phyloP scores from a whole-genome alignment of 2,888 invertebrate genomes.

The Trissolcus brochymenae region DNA sequence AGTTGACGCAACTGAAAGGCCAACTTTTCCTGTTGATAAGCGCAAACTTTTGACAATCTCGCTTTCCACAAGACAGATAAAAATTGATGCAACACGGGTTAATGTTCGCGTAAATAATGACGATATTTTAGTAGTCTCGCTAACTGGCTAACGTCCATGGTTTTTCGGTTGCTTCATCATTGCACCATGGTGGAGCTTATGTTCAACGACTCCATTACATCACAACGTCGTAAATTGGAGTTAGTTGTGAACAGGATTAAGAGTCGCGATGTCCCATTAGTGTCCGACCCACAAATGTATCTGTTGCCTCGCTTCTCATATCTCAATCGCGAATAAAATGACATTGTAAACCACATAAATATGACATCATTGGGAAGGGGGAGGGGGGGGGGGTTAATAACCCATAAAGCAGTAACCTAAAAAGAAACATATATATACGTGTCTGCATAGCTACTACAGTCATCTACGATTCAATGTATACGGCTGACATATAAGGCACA shows the following conservation, averaged over 20 bases:
- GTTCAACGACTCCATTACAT: conserved; percentile 47
- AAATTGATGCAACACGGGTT: conserved; percentile 16
- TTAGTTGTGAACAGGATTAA: conserved; percentile 57
- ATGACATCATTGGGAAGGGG: too few relatives aligned
- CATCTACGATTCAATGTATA: too few relatives aligned
- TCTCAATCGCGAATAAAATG: conserved; percentile 39
- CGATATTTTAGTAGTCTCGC: conserved; percentile 47
- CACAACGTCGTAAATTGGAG: conserved; percentile 56
- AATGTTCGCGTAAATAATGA: conserved; percentile 42
- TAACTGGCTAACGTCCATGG: conserved; percentile 46
- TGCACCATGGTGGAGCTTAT: conserved; percentile 34
- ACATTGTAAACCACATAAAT: conserved; percentile 26
- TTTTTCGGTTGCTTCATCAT: conserved; percentile 51
- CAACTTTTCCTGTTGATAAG: not conserved
- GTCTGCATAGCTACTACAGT: too few relatives aligned
- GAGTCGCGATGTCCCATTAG: conserved; percentile 54
- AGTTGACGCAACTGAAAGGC: not conserved
- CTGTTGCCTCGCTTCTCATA: conserved; percentile 29
- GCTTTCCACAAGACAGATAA: not conserved
- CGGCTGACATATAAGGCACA: too few relatives aligned
- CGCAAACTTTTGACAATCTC: too few relatives aligned
- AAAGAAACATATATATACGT: not conserved
- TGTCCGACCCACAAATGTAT: conserved; percentile 43
- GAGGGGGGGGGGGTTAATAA: too few relatives aligned
- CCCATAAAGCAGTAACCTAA: too few relatives aligned